Conservation (phyloP, 2,113 vertebrate species). For the Phainopepla nitens region DNA sequence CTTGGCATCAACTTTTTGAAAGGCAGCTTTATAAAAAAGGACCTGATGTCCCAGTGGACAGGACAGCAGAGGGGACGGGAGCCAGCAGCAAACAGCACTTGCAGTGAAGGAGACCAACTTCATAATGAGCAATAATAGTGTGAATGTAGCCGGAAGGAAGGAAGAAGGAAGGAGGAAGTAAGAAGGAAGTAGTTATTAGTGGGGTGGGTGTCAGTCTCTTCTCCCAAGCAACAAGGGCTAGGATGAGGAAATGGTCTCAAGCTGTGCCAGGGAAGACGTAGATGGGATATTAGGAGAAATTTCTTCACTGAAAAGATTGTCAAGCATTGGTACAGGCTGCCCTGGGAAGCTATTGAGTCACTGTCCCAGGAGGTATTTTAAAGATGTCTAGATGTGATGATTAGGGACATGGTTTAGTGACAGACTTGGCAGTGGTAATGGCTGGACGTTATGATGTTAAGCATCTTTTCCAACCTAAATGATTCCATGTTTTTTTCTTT, state of each 20-base stretch:
- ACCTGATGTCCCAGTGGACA: neutral
- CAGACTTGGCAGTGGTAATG: neutral
- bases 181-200: neutral
- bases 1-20: neutral
- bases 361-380: neutral
- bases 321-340: neutral
- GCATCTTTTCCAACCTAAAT: neutral
- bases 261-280: neutral
- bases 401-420: neutral
- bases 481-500: neutral
- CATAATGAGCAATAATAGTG: neutral
- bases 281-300: neutral
- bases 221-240: neutral
- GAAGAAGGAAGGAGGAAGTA: no score
- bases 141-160: neutral
- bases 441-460: neutral
- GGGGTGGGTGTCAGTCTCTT: neutral
- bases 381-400: accelerated
- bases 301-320: neutral
- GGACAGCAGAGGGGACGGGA: neutral
- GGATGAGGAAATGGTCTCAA: neutral
- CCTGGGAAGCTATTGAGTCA: neutral
- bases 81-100: neutral
- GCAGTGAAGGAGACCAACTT: neutral
- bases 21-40: neutral